These are phyloP conservation scores for Stenurella melanura DNA, from an alignment of 2,888 invertebrate genomes.

Conservation along the genomic window DNA sequence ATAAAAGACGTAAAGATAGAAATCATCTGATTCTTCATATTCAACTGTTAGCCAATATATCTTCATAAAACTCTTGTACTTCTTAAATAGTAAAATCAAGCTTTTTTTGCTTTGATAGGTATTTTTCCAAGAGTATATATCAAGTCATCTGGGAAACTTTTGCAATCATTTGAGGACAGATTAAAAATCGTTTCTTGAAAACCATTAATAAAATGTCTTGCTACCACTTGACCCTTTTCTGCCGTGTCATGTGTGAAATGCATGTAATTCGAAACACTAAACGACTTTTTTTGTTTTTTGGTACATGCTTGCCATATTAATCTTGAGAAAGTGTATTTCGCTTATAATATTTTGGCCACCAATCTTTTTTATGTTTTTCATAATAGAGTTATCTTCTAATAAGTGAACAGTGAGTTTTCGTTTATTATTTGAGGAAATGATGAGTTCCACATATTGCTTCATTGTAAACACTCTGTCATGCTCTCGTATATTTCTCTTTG, in stretches of 20 bases:
- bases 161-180: not conserved
- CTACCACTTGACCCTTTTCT: conserved; percentile 1
- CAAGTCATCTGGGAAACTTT: conserved; percentile 4
- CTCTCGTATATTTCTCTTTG: not conserved
- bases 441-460: conserved; percentile 5
- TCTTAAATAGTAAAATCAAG: no score
- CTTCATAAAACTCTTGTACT: no score
- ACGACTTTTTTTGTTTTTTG: not conserved
- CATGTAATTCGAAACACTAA: conserved; percentile 4
- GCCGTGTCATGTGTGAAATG: not conserved
- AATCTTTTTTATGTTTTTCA: conserved; percentile 16
- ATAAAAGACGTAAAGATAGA: no score
- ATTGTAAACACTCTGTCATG: conserved; percentile 11
- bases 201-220: conserved; percentile 3
- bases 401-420: not conserved
- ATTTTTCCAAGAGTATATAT: not conserved
- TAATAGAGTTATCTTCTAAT: not conserved
- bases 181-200: conserved; percentile 14
- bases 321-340: conserved; percentile 4
- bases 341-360: conserved; percentile 21
- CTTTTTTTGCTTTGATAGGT: not conserved
- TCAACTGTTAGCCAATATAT: no score
- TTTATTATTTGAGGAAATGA: not conserved
- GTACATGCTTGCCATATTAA: not conserved
- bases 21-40: no score